Evolutionary conservation across 2,797 vertebrate genomes (phyloP), one percentile per base, ranked within the genome.

Genomic region (Balearica regulorum): DNA sequence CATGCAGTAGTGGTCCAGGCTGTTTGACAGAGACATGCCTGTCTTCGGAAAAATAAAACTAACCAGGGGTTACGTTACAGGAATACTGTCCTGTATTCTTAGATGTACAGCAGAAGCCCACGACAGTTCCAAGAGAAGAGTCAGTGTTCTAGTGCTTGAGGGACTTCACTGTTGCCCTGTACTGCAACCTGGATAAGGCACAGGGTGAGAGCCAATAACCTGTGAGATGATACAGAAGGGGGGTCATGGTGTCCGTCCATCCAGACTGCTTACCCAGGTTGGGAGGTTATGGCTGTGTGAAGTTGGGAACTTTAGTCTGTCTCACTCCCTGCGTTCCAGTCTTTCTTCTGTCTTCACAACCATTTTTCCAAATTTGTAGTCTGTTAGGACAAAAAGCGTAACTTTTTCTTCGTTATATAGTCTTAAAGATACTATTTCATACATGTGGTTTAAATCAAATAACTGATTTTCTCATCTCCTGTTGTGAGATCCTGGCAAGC

Each of bases 171-270:
- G 83, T 54, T 86, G 81, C 37, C 18, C 68, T 48, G 31, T 29
- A 8, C 26, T 35, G 39, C 22, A 33, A 6, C 58, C 58, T 55
- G 41, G 65, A 4, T 22, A 37, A 51, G 64, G 18, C 9, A 9
- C 12, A 39, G 41, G n/a, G 48, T 55, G 60, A 58, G 55, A 69
- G 14, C 21, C 20, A 21, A 0, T 3, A 7, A 20, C 7, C 13
- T 22, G 3, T 12, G 53, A 37, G 57, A 26, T 31, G 41, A 10
- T 18, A 21, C 15, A 13, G 53, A 12, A 12, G 33, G 21, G 35
- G 20, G 6, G 17, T 48, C 16, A 5, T 3, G 6, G 33, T 0
- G 10, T 35, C n/a, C 16, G 31, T 16, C 0, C 24, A 3, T 20
- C 33, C 18, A 2, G 39, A 2, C 18, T 26, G 9, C n/a, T 19